These are phyloP conservation scores for Teleiodes luculella DNA, from an alignment of 2,888 invertebrate genomes.

Conservation along the genomic window DNA sequence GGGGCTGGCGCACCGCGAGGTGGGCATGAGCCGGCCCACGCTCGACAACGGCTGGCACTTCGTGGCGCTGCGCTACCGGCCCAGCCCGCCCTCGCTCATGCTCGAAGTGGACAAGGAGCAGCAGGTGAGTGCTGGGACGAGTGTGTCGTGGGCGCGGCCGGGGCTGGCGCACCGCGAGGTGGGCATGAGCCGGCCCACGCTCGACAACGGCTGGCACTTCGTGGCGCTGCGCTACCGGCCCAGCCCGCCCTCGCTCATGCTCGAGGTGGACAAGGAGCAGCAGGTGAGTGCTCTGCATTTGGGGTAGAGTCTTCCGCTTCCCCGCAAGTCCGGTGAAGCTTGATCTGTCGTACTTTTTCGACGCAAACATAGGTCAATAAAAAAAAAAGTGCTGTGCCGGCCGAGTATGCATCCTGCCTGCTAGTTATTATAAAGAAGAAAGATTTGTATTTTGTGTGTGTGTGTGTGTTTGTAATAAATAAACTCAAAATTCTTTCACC, in stretches of 20 bases:
- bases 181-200: constrained; percentile 81
- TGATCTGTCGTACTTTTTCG: no score
- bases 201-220: constrained; percentile 91
- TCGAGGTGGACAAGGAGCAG: constrained; percentile 61
- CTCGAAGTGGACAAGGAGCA: constrained; percentile 63
- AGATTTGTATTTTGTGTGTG: no score
- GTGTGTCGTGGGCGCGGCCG: constrained; percentile 85
- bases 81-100: constrained; percentile 61
- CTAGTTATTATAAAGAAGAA: no score
- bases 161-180: constrained; percentile 78
- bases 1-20: constrained; percentile 76
- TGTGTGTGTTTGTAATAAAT: no score
- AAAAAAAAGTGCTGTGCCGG: constrained; percentile 80
- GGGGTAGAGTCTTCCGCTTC: no score
- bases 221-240: constrained; percentile 81
- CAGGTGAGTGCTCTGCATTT: constrained; percentile 83
- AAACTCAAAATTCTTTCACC: no score
- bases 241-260: constrained; percentile 60
- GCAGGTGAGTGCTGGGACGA: constrained; percentile 47
- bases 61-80: constrained; percentile 81
- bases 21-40: constrained; percentile 82
- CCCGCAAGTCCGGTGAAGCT: no score
- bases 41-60: constrained; percentile 91
- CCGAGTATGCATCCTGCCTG: no score
- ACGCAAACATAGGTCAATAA: no score